phyloP scores from a whole-genome alignment of 2,888 invertebrate genomes.

The Aradus depressus region DNA sequence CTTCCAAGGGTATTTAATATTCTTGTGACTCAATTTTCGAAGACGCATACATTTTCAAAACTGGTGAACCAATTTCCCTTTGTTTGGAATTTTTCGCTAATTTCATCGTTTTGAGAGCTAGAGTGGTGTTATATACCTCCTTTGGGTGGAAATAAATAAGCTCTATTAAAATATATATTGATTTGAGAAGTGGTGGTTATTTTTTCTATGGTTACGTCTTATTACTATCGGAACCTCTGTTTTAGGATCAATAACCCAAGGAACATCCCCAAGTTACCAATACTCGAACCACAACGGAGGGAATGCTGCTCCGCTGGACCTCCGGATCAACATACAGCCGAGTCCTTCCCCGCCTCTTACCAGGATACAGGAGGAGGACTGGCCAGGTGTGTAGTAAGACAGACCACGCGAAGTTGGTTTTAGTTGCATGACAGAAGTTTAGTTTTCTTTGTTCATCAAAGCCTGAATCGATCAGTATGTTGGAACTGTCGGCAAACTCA shows the following conservation, averaged over 20 bases:
- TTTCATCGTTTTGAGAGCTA: no score
- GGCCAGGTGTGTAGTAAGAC: no score
- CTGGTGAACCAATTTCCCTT: no score
- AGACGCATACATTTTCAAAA: no score
- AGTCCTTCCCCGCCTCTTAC: constrained; percentile 31
- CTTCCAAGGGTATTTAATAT: no score
- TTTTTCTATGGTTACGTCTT: not conserved
- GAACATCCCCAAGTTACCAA: constrained; percentile 25
- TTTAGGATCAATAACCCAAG: constrained; percentile 30
- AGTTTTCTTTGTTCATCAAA: not conserved
- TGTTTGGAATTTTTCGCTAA: no score
- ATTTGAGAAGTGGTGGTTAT: not conserved
- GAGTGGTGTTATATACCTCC: no score
- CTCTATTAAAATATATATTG: not conserved
- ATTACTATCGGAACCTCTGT: not conserved
- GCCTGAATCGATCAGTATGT: not conserved
- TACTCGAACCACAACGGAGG: constrained; percentile 23
- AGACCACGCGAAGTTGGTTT: no score
- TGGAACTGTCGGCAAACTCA: no score
- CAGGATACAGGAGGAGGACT: constrained; percentile 30
- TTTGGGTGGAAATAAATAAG: no score
- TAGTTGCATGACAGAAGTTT: no score
- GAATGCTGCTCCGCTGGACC: constrained; percentile 25
- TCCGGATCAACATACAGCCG: constrained; percentile 28
- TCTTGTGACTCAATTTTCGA: no score